Conservation (phyloP, 2,888 invertebrate genomes). For the Hydropsyche betteni region DNA sequence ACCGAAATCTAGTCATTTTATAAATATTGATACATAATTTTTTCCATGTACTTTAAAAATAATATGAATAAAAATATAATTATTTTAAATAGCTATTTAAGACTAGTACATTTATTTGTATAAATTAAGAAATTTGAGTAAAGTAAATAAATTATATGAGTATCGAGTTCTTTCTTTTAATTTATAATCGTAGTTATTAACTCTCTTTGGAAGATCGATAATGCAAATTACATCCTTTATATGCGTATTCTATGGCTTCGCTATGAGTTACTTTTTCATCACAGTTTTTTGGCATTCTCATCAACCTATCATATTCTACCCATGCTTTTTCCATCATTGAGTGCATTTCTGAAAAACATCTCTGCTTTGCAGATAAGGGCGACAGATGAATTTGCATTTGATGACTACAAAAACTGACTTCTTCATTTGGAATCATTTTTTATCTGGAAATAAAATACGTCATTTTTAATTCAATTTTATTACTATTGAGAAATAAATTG, state of each 20-base stretch:
- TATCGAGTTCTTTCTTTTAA: too few relatives aligned
- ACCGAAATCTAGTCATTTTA: slow-evolving; percentile 15
- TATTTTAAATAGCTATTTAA: background rate
- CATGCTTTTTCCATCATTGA: slow-evolving; percentile 27
- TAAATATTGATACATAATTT: background rate
- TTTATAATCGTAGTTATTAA: too few relatives aligned
- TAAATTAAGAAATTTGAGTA: background rate
- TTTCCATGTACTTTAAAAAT: background rate
- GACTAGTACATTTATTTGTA: background rate
- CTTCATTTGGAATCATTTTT: slow-evolving; percentile 36
- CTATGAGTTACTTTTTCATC: slow-evolving; percentile 4
- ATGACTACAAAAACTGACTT: slow-evolving; percentile 3
- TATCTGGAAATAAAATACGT: slow-evolving; percentile 2
- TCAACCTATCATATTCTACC: slow-evolving; percentile 37
- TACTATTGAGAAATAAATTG: too few relatives aligned
- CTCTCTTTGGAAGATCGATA: background rate
- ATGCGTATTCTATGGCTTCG: slow-evolving; percentile 37
- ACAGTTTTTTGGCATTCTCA: slow-evolving; percentile 20
- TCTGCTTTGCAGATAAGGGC: background rate
- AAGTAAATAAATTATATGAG: too few relatives aligned
- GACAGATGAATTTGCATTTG: slow-evolving; percentile 13
- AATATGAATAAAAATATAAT: slow-evolving; percentile 1
- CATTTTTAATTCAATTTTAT: background rate
- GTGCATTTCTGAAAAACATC: slow-evolving; percentile 12
- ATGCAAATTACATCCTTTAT: slow-evolving; percentile 37